Percentiles rank a stretch among this genome's conserved stretches.
Evolutionary conservation across 1,140 invertebrate species (phyloP).

Genomic region (Sarcophaga bullata): DNA sequence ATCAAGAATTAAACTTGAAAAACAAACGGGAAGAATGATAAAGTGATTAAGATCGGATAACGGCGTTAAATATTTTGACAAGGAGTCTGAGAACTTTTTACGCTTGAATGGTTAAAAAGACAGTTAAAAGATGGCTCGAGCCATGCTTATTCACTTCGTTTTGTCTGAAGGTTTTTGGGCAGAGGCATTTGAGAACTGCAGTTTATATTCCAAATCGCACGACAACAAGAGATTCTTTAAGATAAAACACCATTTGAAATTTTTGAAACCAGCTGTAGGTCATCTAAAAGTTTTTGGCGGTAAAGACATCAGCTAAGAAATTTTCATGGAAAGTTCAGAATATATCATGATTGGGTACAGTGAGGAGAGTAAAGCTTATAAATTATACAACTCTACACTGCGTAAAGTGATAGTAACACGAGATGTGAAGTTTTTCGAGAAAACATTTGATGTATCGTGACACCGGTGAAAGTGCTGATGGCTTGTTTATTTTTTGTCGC

Average conservation of each 20-base stretch:
- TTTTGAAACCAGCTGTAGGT: constrained; percentile 59
- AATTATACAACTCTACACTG: constrained; percentile 53
- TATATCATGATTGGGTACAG: constrained; percentile 66
- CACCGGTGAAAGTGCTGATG: background rate
- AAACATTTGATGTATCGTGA: background rate
- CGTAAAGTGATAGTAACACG: constrained; percentile 51
- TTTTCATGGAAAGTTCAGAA: constrained; percentile 55
- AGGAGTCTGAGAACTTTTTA: constrained; percentile 51
- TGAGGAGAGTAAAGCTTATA: constrained; percentile 61
- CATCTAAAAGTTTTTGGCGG: constrained; percentile 60
- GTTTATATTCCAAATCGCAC: constrained; percentile 49
- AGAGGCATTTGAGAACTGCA: constrained; percentile 48
- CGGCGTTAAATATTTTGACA: constrained; percentile 52
- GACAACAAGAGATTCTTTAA: constrained; percentile 44
- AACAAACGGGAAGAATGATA: constrained; percentile 51
- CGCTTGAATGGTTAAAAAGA: constrained; percentile 44
- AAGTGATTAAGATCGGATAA: constrained; percentile 55
- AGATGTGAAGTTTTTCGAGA: constrained; percentile 41
- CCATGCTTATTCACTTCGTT: constrained; percentile 61
- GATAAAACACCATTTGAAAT: constrained; percentile 60
- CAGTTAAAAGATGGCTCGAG: constrained; percentile 53
- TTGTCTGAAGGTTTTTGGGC: constrained; percentile 53
- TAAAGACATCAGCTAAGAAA: constrained; percentile 55
- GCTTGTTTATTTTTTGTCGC: background rate
- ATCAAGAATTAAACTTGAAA: constrained; percentile 57